Conservation (phyloP, 2,113 vertebrate species). For the Vimba vimba region DNA sequence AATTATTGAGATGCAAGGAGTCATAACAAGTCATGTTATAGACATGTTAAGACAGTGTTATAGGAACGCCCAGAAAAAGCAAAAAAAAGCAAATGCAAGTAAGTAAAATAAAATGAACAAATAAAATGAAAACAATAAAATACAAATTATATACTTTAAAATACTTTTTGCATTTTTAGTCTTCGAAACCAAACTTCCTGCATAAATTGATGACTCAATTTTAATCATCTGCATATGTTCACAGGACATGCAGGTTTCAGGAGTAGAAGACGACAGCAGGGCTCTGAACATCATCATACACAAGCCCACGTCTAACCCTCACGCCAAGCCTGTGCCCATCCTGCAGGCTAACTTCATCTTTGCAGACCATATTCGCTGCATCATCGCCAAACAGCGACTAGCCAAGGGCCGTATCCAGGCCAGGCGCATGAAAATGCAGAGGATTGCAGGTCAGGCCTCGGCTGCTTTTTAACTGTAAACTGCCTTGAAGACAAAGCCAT, state of each 20-base stretch:
- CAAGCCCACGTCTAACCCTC: slow-evolving; percentile 94
- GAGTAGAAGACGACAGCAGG: slow-evolving; percentile 95
- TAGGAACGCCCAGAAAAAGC: background rate
- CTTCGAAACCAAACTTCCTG: background rate
- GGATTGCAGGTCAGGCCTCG: slow-evolving; percentile 85
- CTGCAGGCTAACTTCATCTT: slow-evolving; percentile 98
- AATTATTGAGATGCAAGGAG: background rate
- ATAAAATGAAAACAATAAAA: background rate
- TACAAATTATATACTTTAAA: background rate
- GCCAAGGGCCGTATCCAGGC: slow-evolving; percentile 98
- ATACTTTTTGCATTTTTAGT: background rate
- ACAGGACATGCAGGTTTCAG: slow-evolving; percentile 99
- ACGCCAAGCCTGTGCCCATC: slow-evolving; percentile 95
- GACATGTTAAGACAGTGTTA: background rate
- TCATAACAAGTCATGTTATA: background rate
- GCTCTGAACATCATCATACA: slow-evolving; percentile 95
- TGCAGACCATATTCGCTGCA: slow-evolving; percentile 97
- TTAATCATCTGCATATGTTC: background rate
- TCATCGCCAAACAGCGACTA: slow-evolving; percentile 96
- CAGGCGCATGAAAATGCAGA: slow-evolving; percentile 96
- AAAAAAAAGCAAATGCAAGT: background rate
- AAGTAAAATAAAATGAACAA: background rate
- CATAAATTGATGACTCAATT: background rate
- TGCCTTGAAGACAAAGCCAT: background rate
- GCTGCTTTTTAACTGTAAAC: background rate